A percentile compares a stretch with the other conserved stretches of the same genome.
These are phyloP conservation scores for Henricia sp. DNA, from an alignment of 53 echinoderm and acorn worm species.

Conservation along the genomic window DNA sequence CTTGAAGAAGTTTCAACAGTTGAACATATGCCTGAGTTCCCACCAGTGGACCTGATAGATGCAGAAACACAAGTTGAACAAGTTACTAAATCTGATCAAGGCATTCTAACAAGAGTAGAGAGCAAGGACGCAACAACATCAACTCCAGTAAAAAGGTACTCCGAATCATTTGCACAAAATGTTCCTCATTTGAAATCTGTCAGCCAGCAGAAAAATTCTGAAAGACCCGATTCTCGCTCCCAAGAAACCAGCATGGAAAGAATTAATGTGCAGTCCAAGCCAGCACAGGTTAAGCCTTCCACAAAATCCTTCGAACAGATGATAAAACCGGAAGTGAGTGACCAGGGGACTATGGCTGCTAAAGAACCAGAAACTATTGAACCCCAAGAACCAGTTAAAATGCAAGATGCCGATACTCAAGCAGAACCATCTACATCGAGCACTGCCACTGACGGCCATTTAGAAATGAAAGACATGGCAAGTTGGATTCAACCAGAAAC, in stretches of 20 bases:
- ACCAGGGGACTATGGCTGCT: slow-evolving; percentile 46
- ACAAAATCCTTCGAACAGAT: slow-evolving; percentile 15
- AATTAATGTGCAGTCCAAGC: slow-evolving; percentile 21
- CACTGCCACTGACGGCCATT: slow-evolving; percentile 17
- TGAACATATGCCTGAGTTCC: slow-evolving; percentile 27
- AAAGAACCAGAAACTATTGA: slow-evolving; percentile 9
- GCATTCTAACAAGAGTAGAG: slow-evolving; percentile 16
- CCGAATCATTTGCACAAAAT: slow-evolving; percentile 25
- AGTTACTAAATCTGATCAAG: slow-evolving; percentile 26
- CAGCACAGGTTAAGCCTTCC: slow-evolving; percentile 29
- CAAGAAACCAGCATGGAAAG: slow-evolving; percentile 12
- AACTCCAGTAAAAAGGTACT: slow-evolving; percentile 13
- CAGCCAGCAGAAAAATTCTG: slow-evolving; percentile 25
- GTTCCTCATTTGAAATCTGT: slow-evolving; percentile 28
- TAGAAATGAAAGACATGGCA: slow-evolving; percentile 13
- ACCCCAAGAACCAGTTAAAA: neutral
- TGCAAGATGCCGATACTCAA: slow-evolving; percentile 19
- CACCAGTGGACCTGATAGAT: slow-evolving; percentile 49
- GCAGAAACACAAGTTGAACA: slow-evolving; percentile 54
- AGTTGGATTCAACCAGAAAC: slow-evolving; percentile 18
- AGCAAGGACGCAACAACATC: slow-evolving; percentile 22
- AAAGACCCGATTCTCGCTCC: neutral
- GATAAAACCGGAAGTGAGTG: slow-evolving; percentile 11
- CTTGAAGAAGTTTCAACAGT: slow-evolving; percentile 20
- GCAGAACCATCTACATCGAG: slow-evolving; percentile 32